Conservation (phyloP, 2,113 vertebrate genomes). For the Festucalex cinctus region DNA sequence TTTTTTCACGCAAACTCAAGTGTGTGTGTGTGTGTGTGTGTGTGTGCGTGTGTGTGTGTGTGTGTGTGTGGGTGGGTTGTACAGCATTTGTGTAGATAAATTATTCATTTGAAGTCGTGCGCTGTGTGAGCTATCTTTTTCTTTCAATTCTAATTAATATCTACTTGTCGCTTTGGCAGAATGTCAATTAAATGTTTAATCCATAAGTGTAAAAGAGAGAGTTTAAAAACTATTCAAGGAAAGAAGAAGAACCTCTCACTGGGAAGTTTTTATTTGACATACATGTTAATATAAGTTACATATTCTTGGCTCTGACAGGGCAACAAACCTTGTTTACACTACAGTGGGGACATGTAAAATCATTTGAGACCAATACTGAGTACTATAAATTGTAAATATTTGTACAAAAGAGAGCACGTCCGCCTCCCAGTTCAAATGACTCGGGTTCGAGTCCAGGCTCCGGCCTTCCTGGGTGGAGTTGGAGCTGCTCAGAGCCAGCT, state of each 20-base stretch:
- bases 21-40: not conserved
- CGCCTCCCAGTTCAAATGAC: too few relatives aligned
- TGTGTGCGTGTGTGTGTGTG: not conserved
- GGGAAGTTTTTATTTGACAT: not conserved
- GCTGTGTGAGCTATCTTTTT: slow-evolving; percentile 57
- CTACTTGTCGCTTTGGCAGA: slow-evolving; percentile 49
- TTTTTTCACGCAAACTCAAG: slow-evolving; percentile 40
- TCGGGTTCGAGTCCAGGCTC: too few relatives aligned
- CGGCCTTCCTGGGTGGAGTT: too few relatives aligned
- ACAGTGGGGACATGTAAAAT: not conserved
- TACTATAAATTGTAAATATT: not conserved
- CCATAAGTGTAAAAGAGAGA: slow-evolving; percentile 23
- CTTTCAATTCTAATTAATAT: slow-evolving; percentile 35
- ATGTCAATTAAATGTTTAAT: slow-evolving; percentile 58
- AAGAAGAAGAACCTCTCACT: slow-evolving; percentile 13
- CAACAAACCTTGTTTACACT: not conserved
- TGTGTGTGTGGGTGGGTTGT: not conserved
- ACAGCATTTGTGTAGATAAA: slow-evolving; percentile 56
- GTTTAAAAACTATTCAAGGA: slow-evolving; percentile 8
- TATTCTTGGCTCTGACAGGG: not conserved
- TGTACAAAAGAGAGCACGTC: too few relatives aligned
- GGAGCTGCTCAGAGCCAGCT: too few relatives aligned
- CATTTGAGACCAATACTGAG: not conserved
- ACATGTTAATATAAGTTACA: not conserved
- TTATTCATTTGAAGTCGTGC: slow-evolving; percentile 61